Conservation (phyloP, 2,797 vertebrate genomes). For the Clamator glandarius region DNA sequence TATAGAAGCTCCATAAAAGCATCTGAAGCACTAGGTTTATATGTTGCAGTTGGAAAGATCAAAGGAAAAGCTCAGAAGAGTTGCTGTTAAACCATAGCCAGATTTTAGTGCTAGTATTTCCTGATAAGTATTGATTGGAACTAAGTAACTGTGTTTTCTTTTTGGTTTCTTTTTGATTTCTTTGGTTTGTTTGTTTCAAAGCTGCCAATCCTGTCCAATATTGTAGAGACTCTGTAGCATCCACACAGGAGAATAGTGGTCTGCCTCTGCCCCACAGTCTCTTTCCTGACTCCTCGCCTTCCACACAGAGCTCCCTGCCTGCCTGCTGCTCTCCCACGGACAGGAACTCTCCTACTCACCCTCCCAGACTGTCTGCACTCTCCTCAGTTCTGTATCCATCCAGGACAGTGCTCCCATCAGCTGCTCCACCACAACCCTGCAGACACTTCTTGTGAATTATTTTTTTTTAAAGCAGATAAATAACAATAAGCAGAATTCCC, state of each 20-base stretch:
- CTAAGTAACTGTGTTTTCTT: not conserved
- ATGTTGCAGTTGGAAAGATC: not conserved
- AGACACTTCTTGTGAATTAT: no score
- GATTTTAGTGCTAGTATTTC: not conserved
- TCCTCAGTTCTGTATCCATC: no score
- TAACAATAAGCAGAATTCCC: no score
- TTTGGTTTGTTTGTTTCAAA: not conserved
- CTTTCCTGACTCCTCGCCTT: no score
- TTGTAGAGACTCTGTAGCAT: not conserved
- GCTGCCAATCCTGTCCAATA: not conserved
- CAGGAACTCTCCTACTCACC: no score
- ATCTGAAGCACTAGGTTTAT: not conserved
- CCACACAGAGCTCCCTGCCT: no score
- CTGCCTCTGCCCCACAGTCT: no score
- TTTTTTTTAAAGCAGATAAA: no score
- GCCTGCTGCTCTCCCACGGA: no score
- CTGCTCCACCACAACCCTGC: no score
- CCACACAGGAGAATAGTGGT: not conserved
- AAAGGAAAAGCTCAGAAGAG: not conserved
- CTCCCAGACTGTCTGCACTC: no score
- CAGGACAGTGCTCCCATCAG: no score
- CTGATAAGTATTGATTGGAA: not conserved
- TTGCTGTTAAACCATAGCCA: not conserved
- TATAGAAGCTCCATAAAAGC: not conserved
- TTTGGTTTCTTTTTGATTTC: not conserved